A percentile compares a stretch with the other conserved stretches of the same genome.
phyloP scores from a whole-genome alignment of 1,140 invertebrate genomes.

The Hylaeus volcanicus region DNA sequence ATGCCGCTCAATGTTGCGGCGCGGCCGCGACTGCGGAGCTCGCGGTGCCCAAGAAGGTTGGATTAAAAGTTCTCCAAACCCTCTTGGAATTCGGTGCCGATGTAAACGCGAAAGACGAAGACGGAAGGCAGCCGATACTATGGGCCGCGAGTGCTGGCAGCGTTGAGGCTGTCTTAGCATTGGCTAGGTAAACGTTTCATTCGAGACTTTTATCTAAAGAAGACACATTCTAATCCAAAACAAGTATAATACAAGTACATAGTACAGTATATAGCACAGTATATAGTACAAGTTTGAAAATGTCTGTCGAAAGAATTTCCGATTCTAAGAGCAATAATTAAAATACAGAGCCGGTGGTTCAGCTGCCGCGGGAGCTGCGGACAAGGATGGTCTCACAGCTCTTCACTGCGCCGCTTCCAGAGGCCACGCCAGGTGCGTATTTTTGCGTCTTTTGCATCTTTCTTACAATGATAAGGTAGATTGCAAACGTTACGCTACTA shows the following conservation, averaged over 20 bases:
- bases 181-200: constrained; percentile 86
- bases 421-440: constrained; percentile 94
- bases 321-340: constrained; percentile 20
- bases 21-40: constrained; percentile 86
- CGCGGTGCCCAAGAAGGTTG: constrained; percentile 81
- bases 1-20: constrained; percentile 97
- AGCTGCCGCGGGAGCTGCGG: constrained; percentile 75
- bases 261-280: too few species aligned
- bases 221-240: too few species aligned
- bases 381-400: constrained; percentile 90
- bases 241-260: too few species aligned
- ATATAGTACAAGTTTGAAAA: too few species aligned
- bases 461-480: too few species aligned
- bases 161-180: constrained; percentile 91
- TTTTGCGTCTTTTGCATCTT: too few species aligned
- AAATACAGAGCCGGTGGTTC: constrained; percentile 75
- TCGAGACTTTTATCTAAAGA: too few species aligned
- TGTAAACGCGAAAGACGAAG: constrained; percentile 93
- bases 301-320: neutral
- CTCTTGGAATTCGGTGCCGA: constrained; percentile 89
- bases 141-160: constrained; percentile 99
- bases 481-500: too few species aligned
- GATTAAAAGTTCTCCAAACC: constrained; percentile 91
- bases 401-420: constrained; percentile 97
- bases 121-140: constrained; percentile 94